Percentiles rank a stretch among this genome's conserved stretches.
Conservation (phyloP, 2,888 invertebrate genomes). For the Xestia c-nigrum region DNA sequence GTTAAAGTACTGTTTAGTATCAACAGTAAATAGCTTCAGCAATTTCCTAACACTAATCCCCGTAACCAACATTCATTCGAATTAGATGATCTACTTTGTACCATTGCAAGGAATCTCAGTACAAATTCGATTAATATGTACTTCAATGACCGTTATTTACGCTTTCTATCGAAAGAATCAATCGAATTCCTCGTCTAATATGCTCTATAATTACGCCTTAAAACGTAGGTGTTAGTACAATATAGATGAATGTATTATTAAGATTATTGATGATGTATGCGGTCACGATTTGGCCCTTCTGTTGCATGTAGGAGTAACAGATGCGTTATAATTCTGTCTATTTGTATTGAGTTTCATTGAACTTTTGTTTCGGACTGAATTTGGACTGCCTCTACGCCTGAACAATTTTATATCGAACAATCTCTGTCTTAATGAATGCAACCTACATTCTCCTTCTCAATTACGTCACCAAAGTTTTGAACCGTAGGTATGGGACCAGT, state of each 20-base stretch:
- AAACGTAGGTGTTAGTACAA: slow-evolving; percentile 57
- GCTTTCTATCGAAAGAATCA: slow-evolving; percentile 55
- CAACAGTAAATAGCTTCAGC: neutral
- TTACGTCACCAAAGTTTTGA: slow-evolving; percentile 33
- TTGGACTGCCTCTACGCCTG: slow-evolving; percentile 17
- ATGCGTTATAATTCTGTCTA: slow-evolving; percentile 33
- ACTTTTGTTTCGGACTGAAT: slow-evolving; percentile 37
- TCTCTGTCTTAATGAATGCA: slow-evolving; percentile 39
- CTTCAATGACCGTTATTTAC: slow-evolving; percentile 11
- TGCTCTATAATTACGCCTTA: slow-evolving; percentile 59
- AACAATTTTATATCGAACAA: slow-evolving; percentile 34
- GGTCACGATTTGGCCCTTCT: slow-evolving; percentile 59
- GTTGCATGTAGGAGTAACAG: slow-evolving; percentile 38
- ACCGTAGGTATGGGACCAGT: slow-evolving; percentile 3
- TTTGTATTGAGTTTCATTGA: slow-evolving; percentile 42
- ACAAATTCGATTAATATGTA: slow-evolving; percentile 1
- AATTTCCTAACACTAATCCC: neutral
- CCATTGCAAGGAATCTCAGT: neutral
- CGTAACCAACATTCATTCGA: neutral
- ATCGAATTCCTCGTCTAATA: slow-evolving; percentile 52
- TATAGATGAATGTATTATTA: slow-evolving; percentile 55
- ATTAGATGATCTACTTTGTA: neutral
- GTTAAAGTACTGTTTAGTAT: neutral
- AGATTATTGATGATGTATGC: slow-evolving; percentile 58
- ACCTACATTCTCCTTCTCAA: slow-evolving; percentile 33